Conservation (phyloP, 30 jellyfish, hydroid and myxozoan genomes). For the Chironex yamaguchii region DNA sequence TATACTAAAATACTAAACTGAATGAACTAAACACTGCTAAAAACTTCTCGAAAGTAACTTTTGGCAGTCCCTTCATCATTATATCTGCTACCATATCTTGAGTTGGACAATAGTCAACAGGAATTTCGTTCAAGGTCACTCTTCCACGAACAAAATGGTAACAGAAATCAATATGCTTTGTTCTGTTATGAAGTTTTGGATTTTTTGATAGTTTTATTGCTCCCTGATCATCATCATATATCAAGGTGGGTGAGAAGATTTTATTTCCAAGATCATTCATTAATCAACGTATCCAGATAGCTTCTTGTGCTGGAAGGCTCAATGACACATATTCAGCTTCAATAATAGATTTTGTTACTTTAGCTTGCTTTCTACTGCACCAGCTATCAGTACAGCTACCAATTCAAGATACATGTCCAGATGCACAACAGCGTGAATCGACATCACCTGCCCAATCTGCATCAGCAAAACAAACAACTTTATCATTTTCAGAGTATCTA, state of each 20-base stretch:
- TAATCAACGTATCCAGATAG: slow-evolving; percentile 39
- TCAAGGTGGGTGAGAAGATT: slow-evolving; percentile 20
- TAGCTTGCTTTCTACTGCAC: slow-evolving; percentile 60
- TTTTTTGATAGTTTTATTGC: slow-evolving; percentile 48
- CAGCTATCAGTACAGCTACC: slow-evolving; percentile 47
- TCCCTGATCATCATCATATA: slow-evolving; percentile 52
- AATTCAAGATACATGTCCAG: slow-evolving; percentile 51
- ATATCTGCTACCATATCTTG: slow-evolving; percentile 53
- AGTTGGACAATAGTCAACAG: slow-evolving; percentile 22
- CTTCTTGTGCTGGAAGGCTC: slow-evolving; percentile 62
- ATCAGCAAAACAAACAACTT: slow-evolving; percentile 34
- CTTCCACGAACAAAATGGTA: slow-evolving; percentile 28
- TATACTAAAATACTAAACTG: neutral
- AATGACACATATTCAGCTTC: slow-evolving; percentile 67
- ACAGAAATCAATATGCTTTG: slow-evolving; percentile 42
- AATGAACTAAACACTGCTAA: slow-evolving; percentile 15
- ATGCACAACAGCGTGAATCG: slow-evolving; percentile 27
- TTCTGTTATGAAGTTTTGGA: slow-evolving; percentile 30
- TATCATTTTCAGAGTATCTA: slow-evolving; percentile 20
- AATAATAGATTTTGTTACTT: slow-evolving; percentile 59
- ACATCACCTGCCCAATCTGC: slow-evolving; percentile 74
- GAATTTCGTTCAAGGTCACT: slow-evolving; percentile 18
- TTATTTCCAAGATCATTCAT: slow-evolving; percentile 54
- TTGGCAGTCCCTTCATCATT: slow-evolving; percentile 48
- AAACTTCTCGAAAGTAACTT: slow-evolving; percentile 7